These are phyloP conservation scores for Actenoides hombroni DNA, from an alignment of 2,113 vertebrate species.

Conservation along the genomic window DNA sequence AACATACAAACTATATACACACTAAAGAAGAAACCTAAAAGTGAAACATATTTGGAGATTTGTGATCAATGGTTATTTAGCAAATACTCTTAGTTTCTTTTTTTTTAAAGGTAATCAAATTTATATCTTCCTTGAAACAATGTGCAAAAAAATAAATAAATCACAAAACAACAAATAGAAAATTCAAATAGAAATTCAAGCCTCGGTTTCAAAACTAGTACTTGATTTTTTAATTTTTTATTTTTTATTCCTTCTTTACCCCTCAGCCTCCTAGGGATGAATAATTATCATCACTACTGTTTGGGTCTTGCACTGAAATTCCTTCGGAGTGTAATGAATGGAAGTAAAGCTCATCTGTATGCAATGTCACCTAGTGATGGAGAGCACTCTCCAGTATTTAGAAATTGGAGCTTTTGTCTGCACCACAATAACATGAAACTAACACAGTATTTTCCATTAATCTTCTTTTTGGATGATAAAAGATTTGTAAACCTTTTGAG, in stretches of 20 bases:
- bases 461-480: not conserved
- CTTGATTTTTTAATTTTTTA: not conserved
- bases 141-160: not conserved
- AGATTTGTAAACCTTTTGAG: not conserved
- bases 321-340: constrained; percentile 22
- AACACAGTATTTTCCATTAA: not conserved
- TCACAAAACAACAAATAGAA: not conserved
- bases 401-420: constrained; percentile 39
- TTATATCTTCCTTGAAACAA: not conserved
- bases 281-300: not conserved
- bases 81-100: not conserved
- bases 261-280: not conserved
- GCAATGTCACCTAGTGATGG: not conserved
- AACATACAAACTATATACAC: not conserved
- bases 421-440: not conserved
- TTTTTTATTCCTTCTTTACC: not conserved
- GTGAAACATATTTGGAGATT: not conserved
- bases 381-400: not conserved
- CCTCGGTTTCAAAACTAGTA: not conserved
- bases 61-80: not conserved
- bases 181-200: not conserved
- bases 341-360: constrained; percentile 44
- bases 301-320: not conserved
- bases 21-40: not conserved
- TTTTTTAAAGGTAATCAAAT: not conserved